Evolutionary conservation across 1,140 invertebrate species (phyloP).

Genomic region (Papilio dardanus): DNA sequence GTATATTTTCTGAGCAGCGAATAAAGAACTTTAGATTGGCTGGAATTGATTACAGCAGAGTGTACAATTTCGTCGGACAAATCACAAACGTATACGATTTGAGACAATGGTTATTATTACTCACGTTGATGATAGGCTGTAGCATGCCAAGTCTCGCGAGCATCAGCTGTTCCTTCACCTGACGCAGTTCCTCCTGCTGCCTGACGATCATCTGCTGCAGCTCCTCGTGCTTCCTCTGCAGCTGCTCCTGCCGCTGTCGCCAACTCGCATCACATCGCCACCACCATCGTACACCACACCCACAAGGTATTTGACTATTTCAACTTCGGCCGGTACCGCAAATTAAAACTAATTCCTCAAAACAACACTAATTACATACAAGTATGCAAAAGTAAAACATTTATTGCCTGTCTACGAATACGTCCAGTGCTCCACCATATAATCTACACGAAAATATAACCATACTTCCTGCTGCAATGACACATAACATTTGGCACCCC

Average conservation of each 20-base stretch:
- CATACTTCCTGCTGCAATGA: too few species aligned
- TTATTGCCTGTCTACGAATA: not conserved
- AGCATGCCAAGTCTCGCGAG: slow-evolving; percentile 91
- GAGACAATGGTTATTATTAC: too few species aligned
- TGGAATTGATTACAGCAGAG: too few species aligned
- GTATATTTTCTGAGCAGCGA: too few species aligned
- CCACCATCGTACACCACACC: slow-evolving; percentile 15
- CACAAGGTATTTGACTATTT: slow-evolving; percentile 28
- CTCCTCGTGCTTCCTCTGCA: slow-evolving; percentile 92
- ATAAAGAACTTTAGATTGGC: too few species aligned
- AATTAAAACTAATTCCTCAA: not conserved
- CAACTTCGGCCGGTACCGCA: not conserved
- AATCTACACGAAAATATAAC: not conserved
- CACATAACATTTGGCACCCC: too few species aligned
- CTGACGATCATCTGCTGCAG: slow-evolving; percentile 92
- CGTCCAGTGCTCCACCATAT: not conserved
- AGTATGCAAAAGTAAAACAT: not conserved
- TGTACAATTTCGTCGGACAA: too few species aligned
- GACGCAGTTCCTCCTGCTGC: slow-evolving; percentile 92
- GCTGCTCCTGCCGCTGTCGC: slow-evolving; percentile 85
- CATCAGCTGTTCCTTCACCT: slow-evolving; percentile 92
- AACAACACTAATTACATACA: not conserved
- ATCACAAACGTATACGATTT: too few species aligned
- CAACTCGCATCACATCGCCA: slow-evolving; percentile 59
- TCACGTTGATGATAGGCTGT: slow-evolving; percentile 85